Conservation (phyloP, 1,140 invertebrate genomes). For the Euschistus heros region DNA sequence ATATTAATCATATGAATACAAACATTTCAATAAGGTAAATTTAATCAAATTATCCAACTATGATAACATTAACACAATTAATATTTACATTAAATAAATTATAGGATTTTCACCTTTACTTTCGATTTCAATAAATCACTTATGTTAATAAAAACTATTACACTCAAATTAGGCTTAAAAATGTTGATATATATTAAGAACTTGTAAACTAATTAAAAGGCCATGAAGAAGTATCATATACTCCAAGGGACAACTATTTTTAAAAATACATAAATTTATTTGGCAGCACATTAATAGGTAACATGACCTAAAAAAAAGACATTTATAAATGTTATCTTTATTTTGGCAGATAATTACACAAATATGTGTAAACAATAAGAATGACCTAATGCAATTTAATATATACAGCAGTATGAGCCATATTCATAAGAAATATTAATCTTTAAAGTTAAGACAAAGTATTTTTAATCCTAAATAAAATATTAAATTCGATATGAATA, state of each 20-base stretch:
- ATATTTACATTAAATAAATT: conserved; percentile 8
- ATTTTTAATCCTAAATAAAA: conserved; percentile 11
- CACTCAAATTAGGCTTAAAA: background rate
- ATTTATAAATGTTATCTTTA: conserved; percentile 1
- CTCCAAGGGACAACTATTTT: background rate
- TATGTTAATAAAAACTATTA: conserved; percentile 6
- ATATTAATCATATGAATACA: too few species aligned
- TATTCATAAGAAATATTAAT: background rate
- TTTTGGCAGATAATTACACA: conserved; percentile 16
- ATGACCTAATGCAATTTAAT: background rate
- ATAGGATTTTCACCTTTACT: background rate
- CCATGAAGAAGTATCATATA: conserved; percentile 6
- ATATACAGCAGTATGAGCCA: conserved; percentile 17
- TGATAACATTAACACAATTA: conserved; percentile 10
- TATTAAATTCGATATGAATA: conserved; percentile 23
- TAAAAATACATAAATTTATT: too few species aligned
- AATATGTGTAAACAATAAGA: background rate
- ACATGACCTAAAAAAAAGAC: background rate
- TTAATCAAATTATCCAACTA: conserved; percentile 1
- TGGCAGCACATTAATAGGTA: too few species aligned
- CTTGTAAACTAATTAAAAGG: background rate
- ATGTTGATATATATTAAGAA: too few species aligned
- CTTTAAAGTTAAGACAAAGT: conserved; percentile 11
- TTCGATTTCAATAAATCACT: background rate
- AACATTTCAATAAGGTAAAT: too few species aligned